Evolutionary conservation across 2,113 vertebrate species (phyloP).

Genomic region (Fulica atra): DNA sequence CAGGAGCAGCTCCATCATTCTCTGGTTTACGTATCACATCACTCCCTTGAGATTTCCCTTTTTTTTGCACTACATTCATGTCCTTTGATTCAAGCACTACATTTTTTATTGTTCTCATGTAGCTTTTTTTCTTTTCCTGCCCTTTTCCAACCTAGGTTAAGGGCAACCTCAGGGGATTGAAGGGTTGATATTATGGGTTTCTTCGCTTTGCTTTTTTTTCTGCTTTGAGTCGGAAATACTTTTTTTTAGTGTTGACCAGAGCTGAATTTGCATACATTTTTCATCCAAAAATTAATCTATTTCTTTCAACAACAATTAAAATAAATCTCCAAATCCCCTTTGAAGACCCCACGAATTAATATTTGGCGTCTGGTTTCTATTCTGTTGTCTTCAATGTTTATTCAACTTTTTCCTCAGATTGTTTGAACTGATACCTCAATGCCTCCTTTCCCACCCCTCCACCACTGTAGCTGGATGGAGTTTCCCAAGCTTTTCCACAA

Average conservation of each 20-base stretch:
- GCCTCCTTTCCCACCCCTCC: conserved; percentile 64
- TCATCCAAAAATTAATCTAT: conserved; percentile 53
- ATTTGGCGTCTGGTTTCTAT: conserved; percentile 69
- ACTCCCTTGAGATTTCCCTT: background rate
- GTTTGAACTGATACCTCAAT: conserved; percentile 61
- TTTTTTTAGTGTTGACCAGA: background rate
- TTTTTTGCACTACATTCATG: background rate
- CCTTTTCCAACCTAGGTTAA: background rate
- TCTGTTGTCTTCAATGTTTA: conserved; percentile 70
- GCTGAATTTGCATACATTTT: conserved; percentile 57
- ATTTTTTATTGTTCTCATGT: background rate
- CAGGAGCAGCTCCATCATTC: background rate
- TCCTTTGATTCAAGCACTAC: background rate
- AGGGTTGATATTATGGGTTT: background rate
- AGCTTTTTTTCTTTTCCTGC: background rate
- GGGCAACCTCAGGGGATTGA: background rate
- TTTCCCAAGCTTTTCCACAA: conserved; percentile 55
- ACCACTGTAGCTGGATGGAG: conserved; percentile 35
- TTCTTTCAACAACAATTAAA: conserved; percentile 62
- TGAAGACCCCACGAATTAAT: conserved; percentile 45
- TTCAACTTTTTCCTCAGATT: conserved; percentile 62
- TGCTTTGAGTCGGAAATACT: background rate
- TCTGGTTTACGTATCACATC: background rate
- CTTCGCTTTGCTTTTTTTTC: background rate
- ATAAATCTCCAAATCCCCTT: conserved; percentile 57